A percentile compares a stretch with the other conserved stretches of the same genome.
phyloP scores from a whole-genome alignment of 2,888 invertebrate genomes.

The Tiliacea aurago region DNA sequence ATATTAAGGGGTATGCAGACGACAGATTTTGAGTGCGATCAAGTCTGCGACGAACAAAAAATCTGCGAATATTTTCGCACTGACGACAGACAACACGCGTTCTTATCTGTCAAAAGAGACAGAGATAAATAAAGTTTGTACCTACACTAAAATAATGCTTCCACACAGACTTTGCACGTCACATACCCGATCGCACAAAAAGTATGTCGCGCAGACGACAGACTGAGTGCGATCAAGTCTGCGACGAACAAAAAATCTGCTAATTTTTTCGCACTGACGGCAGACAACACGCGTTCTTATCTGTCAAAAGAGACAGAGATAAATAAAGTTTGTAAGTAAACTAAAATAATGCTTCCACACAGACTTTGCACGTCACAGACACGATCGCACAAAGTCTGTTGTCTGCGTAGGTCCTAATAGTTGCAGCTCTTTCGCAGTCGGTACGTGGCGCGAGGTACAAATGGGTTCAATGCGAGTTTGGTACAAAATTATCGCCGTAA shows the following conservation, averaged over 20 bases:
- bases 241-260: neutral
- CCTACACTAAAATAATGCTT: neutral
- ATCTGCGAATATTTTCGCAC: neutral
- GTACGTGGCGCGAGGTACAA: conserved; percentile 56
- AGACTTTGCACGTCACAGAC: neutral
- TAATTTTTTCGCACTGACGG: neutral
- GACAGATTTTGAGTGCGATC: neutral
- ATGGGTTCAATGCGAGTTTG: conserved; percentile 69
- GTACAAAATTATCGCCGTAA: conserved; percentile 79
- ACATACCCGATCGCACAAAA: neutral
- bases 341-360: neutral
- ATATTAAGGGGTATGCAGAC: conserved; percentile 21
- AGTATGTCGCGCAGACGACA: conserved; percentile 19
- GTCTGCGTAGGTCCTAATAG: conserved; percentile 37
- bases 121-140: neutral
- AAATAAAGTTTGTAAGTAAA: neutral
- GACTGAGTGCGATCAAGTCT: neutral
- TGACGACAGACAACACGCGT: too few species aligned
- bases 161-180: neutral
- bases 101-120: neutral
- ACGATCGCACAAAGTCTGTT: neutral
- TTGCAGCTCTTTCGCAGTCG: conserved; percentile 46
- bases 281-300: too few species aligned
- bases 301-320: neutral
- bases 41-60: neutral